Evolutionary conservation across 37 sponge, comb jelly and placozoan genomes (phyloP), one percentile per base, ranked within the genome.

Genomic region (Theonella swinhoei): DNA sequence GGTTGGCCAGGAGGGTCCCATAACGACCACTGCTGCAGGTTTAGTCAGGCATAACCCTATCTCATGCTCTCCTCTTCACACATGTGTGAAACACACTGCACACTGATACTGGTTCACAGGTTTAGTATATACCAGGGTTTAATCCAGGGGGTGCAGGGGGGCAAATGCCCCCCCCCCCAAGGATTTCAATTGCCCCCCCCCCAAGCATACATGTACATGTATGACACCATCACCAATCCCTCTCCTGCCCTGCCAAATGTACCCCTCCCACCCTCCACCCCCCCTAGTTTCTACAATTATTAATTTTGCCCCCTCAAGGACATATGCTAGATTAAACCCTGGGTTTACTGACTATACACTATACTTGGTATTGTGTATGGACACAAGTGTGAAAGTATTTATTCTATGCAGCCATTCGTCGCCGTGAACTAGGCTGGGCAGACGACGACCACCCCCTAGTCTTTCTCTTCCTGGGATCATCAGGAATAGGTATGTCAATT

Each of bases 381-480:
- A n/a, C n/a, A n/a, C n/a, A n/a, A n/a, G n/a, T n/a, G n/a, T n/a
- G n/a, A n/a, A n/a, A n/a, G n/a, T 32, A 20, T 67, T 9, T 32
- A 17, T 47, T 47, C 7, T 47, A 20, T 78, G 35, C 79, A 85
- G 94, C 97, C 11, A 91, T 97, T 61, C 80, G 95, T 11, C 70
- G 98, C 14, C 65, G 87, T 43, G 92, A 95, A 80, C 73, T 83
- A 43, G 95, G 98, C 26, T 97, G 98, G 98, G 87, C 60, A 20
- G 94, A 97, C 41, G 91, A 93, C 28, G 90, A 95, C 17, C 97
- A 88, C 70, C 98, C 95, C 4, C 82, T 95, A 64, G 98, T 97
- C 33, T 92, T 97, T 64, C 85, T 97, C 36, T 97, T 97, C 74
- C 91, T 97, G 1, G 98, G 98, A 0, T 97, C 98, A 3, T 95